Evolutionary conservation across 1,140 invertebrate species (phyloP).

Genomic region (Whitmania pigra): DNA sequence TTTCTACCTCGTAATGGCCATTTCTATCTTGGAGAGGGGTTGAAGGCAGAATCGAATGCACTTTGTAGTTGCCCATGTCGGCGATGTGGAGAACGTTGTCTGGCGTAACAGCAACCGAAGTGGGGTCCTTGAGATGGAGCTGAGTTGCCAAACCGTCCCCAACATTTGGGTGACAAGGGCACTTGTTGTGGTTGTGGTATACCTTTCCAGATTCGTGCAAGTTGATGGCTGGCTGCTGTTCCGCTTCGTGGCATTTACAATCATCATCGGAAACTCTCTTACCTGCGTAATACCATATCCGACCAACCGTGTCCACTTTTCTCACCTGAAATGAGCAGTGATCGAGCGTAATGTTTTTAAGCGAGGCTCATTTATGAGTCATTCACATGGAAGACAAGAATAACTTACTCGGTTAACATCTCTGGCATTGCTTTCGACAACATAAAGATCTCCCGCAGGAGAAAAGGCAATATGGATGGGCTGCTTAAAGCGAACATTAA

Average conservation of each 20-base stretch:
- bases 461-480: constrained; percentile 84
- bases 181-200: constrained; percentile 11
- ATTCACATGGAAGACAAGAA: no score
- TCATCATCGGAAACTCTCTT: constrained; percentile 49
- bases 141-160: constrained; percentile 69
- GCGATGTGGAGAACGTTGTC: constrained; percentile 80
- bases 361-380: no score
- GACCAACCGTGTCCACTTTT: constrained; percentile 78
- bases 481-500: constrained; percentile 72
- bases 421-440: constrained; percentile 80
- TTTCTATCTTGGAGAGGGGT: constrained; percentile 74
- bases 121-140: constrained; percentile 86
- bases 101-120: constrained; percentile 71
- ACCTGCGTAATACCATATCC: constrained; percentile 78
- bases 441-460: constrained; percentile 78
- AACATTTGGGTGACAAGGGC: constrained; percentile 38
- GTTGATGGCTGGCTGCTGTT: constrained; percentile 29
- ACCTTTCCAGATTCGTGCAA: background rate
- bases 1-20: constrained; percentile 68
- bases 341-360: background rate
- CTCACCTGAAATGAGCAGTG: constrained; percentile 47
- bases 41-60: constrained; percentile 76
- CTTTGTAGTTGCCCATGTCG: constrained; percentile 67
- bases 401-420: constrained; percentile 60
- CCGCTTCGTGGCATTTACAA: constrained; percentile 68